Conservation (phyloP, 2,888 invertebrate genomes). For the Rhagophthalmus giganteus region DNA sequence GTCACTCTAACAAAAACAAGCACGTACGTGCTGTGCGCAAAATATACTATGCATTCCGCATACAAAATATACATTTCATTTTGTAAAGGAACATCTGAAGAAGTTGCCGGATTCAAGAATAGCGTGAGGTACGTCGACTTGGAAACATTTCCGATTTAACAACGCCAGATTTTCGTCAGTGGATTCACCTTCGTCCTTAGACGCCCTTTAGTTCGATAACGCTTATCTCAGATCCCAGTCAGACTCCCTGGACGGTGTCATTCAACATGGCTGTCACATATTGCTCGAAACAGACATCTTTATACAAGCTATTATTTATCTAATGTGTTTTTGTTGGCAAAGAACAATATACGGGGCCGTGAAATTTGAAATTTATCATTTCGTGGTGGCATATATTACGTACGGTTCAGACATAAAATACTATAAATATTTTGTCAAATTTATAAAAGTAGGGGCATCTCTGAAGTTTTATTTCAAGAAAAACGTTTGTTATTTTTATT, state of each 20-base stretch:
- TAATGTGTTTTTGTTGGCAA: constrained; percentile 37
- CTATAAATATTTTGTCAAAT: neutral
- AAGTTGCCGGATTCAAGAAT: constrained; percentile 8
- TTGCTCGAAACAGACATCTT: constrained; percentile 30
- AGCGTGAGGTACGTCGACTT: constrained; percentile 3
- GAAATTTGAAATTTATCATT: constrained; percentile 33
- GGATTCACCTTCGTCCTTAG: constrained; percentile 14
- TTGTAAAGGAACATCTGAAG: constrained; percentile 17
- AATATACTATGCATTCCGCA: constrained; percentile 23
- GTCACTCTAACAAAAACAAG: constrained; percentile 26
- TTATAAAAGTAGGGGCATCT: constrained; percentile 1
- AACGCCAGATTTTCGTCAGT: constrained; percentile 12
- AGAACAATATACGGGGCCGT: constrained; percentile 35
- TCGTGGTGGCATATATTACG: neutral
- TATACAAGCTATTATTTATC: constrained; percentile 37
- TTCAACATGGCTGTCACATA: constrained; percentile 30
- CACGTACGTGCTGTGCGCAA: constrained; percentile 24
- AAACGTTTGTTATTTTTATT: neutral
- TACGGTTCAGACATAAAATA: neutral
- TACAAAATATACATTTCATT: constrained; percentile 26
- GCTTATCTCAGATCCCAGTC: constrained; percentile 26
- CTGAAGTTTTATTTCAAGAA: neutral
- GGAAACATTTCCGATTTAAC: constrained; percentile 4
- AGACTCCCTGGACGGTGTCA: constrained; percentile 30
- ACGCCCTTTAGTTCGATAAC: constrained; percentile 19